Evolutionary conservation across 2,797 vertebrate genomes (phyloP), one percentile per base, ranked within the genome.

Genomic region (Apogon hyalosoma): DNA sequence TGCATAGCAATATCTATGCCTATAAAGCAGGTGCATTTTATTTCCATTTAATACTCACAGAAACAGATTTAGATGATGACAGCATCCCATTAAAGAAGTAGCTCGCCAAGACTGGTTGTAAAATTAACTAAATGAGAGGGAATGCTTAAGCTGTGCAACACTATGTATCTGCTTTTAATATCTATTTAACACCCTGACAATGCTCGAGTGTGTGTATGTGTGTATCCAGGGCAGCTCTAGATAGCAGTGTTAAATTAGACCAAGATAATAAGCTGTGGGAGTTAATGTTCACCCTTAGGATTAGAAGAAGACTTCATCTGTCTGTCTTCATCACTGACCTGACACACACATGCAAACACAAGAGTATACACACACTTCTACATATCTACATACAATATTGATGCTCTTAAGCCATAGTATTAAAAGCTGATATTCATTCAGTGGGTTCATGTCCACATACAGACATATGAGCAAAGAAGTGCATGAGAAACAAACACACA

Each of bases 231-330:
- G 77, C 93, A 92, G 80, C 83, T 87, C 80, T 79, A 89, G 90
- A 94, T 93, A 90, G 90, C 86, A 74, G 75, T 75, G 82, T 92
- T 90, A 92, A 94, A 92, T 94, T 92, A 94, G 93, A 91, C 79
- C 91, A 87, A 82, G 88, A 88, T 94, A 94, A 94, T 94, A 92
- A 90, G 92, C 80, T 89, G 82, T 88, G 93, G 92, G 92, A 94
- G 74, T 92, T 83, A 62, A 77, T 85, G 75, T 70, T 66, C 77
- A 90, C 92, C 88, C 92, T 49, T 65, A 76, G 86, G 91, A 87
- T 74, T 71, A 62, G 63, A 86, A 18, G 31, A 83, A 80, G 61
- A 68, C 84, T 76, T 84, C 68, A 82, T 88, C 77, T 74, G 84
- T 89, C 92, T 85, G 79, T 88, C 79, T 83, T 90, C 77, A 75